Conservation (phyloP, 2,888 invertebrate species). For the Latrodectus hesperus region DNA sequence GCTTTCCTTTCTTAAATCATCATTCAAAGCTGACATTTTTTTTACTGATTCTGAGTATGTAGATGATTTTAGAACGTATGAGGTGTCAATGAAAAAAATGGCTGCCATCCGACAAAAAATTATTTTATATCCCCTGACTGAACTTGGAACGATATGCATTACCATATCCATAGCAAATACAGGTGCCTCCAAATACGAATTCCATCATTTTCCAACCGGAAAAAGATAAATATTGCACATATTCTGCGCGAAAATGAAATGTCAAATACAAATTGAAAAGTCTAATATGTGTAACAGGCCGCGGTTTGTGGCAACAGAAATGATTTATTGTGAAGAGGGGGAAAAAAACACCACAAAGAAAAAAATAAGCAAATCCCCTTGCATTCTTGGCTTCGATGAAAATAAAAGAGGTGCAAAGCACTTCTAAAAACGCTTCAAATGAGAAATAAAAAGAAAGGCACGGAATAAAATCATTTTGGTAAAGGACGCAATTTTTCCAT, state of each 20-base stretch:
- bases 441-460: neutral
- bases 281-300: neutral
- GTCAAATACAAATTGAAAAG: neutral
- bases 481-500: neutral
- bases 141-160: no score
- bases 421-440: neutral
- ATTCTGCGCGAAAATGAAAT: neutral
- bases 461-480: neutral
- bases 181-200: neutral
- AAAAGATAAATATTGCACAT: neutral
- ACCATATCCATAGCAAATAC: no score
- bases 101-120: no score
- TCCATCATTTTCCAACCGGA: neutral
- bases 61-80: no score
- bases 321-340: neutral
- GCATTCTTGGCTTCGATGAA: neutral
- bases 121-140: no score
- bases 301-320: neutral
- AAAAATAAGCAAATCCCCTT: neutral
- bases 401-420: neutral
- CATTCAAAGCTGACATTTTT: no score
- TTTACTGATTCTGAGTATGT: no score
- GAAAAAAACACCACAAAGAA: neutral
- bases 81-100: no score
- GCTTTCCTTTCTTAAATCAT: no score